phyloP scores from a whole-genome alignment of 2,797 vertebrate genomes.

The Trachops cirrhosus region DNA sequence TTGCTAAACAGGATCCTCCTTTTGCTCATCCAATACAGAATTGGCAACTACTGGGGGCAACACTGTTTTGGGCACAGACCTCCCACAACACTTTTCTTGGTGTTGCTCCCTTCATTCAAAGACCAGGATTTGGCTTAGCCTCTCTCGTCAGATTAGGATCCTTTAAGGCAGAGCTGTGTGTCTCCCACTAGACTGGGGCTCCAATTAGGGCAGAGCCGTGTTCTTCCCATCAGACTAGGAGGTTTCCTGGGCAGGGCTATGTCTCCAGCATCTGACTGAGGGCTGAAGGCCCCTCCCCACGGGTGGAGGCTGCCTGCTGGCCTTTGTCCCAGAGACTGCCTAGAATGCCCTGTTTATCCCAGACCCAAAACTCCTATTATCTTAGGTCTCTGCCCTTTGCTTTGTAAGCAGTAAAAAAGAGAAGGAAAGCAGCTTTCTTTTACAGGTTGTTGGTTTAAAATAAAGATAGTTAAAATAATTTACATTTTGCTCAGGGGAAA shows the following conservation, averaged over 20 bases:
- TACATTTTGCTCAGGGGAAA: conserved; percentile 66
- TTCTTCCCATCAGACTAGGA: neutral
- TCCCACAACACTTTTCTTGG: neutral
- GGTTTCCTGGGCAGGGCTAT: neutral
- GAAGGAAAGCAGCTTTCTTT: conserved; percentile 63
- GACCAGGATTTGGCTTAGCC: neutral
- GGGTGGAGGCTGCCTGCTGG: neutral
- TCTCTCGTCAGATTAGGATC: neutral
- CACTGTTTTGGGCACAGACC: neutral
- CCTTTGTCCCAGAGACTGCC: neutral
- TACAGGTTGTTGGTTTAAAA: conserved; percentile 70
- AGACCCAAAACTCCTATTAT: neutral
- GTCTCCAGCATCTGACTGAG: neutral
- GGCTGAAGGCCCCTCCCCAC: neutral
- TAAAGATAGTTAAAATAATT: conserved; percentile 76
- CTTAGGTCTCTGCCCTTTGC: conserved; percentile 4
- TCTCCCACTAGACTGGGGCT: neutral
- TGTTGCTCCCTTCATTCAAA: fast-evolving
- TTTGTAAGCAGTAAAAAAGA: conserved; percentile 56
- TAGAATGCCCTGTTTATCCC: neutral
- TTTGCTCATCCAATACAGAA: neutral
- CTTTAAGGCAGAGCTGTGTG: neutral
- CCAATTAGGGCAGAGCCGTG: neutral
- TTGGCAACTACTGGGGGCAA: too few relatives aligned
- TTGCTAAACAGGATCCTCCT: neutral